Evolutionary conservation across 2,888 invertebrate species (phyloP), one percentile per base, ranked within the genome.

Genomic region (Agrotis exclamationis): DNA sequence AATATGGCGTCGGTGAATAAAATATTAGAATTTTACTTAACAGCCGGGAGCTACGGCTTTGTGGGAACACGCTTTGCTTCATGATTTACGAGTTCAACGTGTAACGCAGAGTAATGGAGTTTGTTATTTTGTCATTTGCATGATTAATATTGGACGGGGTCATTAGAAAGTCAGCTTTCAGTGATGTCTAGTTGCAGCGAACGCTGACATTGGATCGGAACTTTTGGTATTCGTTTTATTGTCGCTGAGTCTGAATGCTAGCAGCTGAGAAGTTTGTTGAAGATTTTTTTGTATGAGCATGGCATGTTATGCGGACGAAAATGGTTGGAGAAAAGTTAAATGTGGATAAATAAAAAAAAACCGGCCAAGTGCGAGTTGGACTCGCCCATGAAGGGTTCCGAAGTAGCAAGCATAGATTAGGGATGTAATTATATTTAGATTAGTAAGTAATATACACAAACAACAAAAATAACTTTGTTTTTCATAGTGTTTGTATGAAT

Each of bases 41-140:
- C 74, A 74, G 50, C 60, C 57, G 53, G 66, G 70, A 70, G 65
- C 63, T 67, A 28, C 59, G 51, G 59, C 70, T 79, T 79, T 76
- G 79, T 79, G 79, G 68, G 64, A 74, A 70, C 72, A 74, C 74
- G 71, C 58, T 80, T 76, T 69, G 63, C 62, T 53, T 57, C 53
- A 78, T 92, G 92, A 93, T 93, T 93, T 92, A 93, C 91, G 88
- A 85, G 74, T 79, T 74, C 80, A 78, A 80, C 86, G 84, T 87
- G 90, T 87, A 87, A 85, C 84, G 81, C 82, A 87, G 87, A 84
- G 85, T 83, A 87, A 91, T 91, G 87, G 85, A 91, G 86, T 76
- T 90, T 90, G 90, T 91, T 90, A 87, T 89, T 91, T 88, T 91
- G 91, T 91, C 89, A 90, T 88, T 87, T 85, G 79, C 79, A 87